phyloP scores from a whole-genome alignment of 2,888 invertebrate species.

The Pandemis corylana region DNA sequence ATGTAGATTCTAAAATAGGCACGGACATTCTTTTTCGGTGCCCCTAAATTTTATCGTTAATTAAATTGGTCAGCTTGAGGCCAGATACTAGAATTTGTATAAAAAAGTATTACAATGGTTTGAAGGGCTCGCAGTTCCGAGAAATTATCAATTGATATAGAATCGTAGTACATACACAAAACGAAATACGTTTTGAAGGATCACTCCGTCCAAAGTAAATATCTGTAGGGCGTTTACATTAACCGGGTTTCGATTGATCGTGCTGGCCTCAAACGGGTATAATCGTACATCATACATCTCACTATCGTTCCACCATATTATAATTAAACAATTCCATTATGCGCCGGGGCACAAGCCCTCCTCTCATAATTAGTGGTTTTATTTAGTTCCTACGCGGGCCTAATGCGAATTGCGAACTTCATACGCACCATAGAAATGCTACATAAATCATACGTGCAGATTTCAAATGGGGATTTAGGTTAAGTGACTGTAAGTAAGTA shows the following conservation, averaged over 20 bases:
- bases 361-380: too few species aligned
- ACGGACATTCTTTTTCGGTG: constrained; percentile 22
- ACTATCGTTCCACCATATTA: background rate
- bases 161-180: constrained; percentile 10
- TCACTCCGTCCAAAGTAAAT: constrained; percentile 29
- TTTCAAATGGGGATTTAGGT: too few species aligned
- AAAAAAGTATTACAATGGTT: background rate
- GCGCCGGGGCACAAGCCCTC: too few species aligned
- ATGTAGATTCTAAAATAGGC: constrained; percentile 31
- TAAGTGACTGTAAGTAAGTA: too few species aligned
- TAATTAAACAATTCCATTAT: background rate
- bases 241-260: constrained; percentile 33
- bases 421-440: too few species aligned
- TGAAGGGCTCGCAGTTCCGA: background rate
- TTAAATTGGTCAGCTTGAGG: constrained; percentile 2
- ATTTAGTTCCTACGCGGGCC: too few species aligned
- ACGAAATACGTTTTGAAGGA: constrained; percentile 25
- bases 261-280: constrained; percentile 9
- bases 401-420: too few species aligned
- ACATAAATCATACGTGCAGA: too few species aligned
- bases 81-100: background rate
- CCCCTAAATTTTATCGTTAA: constrained; percentile 20
- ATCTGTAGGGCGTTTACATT: constrained; percentile 35
- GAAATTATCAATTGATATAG: background rate
- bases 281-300: background rate